These are phyloP conservation scores for Sepiola atlantica DNA, from an alignment of 2,888 invertebrate species.

Conservation along the genomic window DNA sequence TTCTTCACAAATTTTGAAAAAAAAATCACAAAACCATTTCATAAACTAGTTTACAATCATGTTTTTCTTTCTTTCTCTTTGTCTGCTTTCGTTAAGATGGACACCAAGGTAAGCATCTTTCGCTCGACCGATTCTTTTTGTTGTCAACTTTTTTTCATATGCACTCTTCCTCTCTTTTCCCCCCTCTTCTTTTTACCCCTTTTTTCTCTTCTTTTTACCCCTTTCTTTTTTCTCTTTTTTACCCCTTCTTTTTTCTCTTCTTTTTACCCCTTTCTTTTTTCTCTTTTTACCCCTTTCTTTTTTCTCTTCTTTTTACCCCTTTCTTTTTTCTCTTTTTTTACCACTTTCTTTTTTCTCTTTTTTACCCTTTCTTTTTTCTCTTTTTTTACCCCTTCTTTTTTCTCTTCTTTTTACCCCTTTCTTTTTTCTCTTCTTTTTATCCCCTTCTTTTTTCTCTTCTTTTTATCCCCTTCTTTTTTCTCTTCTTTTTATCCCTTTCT, in stretches of 20 bases:
- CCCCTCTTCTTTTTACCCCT: not conserved
- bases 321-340: not conserved
- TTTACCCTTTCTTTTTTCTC: not conserved
- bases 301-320: not conserved
- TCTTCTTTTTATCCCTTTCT: not conserved
- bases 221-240: too few species aligned
- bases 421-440: not conserved
- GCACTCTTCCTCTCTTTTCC: not conserved
- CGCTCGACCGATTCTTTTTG: not conserved
- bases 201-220: not conserved
- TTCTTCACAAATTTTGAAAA: too few species aligned
- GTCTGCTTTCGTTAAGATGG: constrained; percentile 44
- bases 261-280: not conserved
- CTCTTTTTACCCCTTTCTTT: too few species aligned
- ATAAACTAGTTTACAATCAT: constrained; percentile 24
- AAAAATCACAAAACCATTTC: too few species aligned
- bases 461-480: not conserved
- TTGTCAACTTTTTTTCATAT: not conserved
- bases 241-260: not conserved
- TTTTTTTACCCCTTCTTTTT: not conserved
- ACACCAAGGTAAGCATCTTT: constrained; percentile 42
- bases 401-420: not conserved
- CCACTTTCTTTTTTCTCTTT: too few species aligned
- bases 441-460: too few species aligned
- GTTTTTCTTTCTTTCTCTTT: constrained; percentile 13